These are phyloP conservation scores for Tolmerus cingulatus DNA, from an alignment of 2,888 invertebrate species.

Conservation along the genomic window DNA sequence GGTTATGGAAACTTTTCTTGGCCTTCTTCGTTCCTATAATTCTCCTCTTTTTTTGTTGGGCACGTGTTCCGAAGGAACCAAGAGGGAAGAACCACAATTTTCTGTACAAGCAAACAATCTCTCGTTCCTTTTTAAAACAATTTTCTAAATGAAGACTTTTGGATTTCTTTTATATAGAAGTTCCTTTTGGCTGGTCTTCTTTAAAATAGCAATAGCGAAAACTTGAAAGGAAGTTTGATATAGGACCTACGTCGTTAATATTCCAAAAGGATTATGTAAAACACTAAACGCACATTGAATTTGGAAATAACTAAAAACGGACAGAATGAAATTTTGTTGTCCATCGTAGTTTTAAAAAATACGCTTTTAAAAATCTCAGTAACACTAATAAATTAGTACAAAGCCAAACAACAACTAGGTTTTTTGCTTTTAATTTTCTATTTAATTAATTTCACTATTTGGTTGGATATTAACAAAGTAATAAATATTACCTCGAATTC, in stretches of 20 bases:
- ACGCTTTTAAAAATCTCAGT: no score
- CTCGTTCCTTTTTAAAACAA: background rate
- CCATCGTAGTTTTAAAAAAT: background rate
- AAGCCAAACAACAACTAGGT: no score
- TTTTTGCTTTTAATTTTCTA: no score
- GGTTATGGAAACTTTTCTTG: background rate
- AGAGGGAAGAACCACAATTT: background rate
- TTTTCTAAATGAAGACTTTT: background rate
- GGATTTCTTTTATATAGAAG: background rate
- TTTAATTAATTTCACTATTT: no score
- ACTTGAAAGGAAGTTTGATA: background rate
- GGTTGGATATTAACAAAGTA: no score
- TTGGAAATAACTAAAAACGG: background rate
- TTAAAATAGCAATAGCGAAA: background rate
- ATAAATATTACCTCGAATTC: no score
- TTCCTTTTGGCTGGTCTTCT: background rate
- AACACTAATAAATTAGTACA: no score
- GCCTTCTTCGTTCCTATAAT: background rate
- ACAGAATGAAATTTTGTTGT: background rate
- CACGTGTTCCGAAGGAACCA: background rate
- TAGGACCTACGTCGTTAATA: background rate
- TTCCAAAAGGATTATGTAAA: background rate
- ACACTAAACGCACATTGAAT: background rate
- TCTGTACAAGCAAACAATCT: background rate
- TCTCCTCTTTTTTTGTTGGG: background rate